These are phyloP conservation scores for Alces alces DNA, from an alignment of 2,113 vertebrate species.

Conservation along the genomic window DNA sequence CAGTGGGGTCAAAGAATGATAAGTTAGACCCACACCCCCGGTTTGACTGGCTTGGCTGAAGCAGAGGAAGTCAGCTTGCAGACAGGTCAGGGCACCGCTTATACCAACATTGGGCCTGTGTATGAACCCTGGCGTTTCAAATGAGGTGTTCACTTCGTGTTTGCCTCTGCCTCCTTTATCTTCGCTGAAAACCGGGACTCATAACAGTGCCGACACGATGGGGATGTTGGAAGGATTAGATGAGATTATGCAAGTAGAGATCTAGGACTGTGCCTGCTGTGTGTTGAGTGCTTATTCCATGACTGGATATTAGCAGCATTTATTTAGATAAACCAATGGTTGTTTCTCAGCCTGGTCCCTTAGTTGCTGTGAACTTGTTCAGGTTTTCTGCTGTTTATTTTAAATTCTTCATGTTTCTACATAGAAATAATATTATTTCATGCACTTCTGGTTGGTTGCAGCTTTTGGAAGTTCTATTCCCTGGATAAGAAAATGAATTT, in stretches of 20 bases:
- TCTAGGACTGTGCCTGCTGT: rapidly evolving
- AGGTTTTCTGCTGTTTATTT: not conserved
- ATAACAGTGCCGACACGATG: rapidly evolving
- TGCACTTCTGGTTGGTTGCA: not conserved
- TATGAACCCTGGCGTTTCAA: not conserved
- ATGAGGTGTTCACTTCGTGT: not conserved
- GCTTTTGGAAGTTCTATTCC: not conserved
- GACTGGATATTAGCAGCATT: rapidly evolving
- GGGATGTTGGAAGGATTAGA: not conserved
- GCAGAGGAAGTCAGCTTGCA: not conserved
- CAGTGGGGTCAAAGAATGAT: not conserved
- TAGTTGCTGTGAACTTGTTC: not conserved
- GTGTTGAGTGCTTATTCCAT: rapidly evolving
- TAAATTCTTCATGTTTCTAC: not conserved
- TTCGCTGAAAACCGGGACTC: not conserved
- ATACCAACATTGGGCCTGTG: not conserved
- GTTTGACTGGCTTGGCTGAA: not conserved
- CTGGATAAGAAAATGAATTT: not conserved
- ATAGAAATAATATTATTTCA: not conserved
- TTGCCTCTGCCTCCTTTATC: not conserved
- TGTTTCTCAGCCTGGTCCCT: not conserved
- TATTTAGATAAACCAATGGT: not conserved
- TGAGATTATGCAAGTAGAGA: no score
- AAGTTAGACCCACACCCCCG: not conserved
- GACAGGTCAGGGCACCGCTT: rapidly evolving